Base-by-base conservation (phyloP, 2,113 vertebrate species). In the Montifringilla adamsi region DNA sequence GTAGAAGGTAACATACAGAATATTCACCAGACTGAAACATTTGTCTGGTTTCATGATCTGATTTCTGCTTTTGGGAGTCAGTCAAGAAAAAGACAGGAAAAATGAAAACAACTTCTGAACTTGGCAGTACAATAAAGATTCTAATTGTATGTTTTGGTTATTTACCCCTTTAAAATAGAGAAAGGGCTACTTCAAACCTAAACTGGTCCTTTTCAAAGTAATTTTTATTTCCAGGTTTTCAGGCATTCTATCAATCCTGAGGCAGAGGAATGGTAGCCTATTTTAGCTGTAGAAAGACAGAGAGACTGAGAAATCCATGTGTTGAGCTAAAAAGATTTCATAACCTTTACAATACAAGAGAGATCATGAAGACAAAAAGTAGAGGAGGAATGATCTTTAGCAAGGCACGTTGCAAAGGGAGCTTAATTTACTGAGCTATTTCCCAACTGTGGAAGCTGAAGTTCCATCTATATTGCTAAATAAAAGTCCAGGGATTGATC, bases 371-470 rank as follows among this genome's bases (percentile, higher is more conserved):
- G 26, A 79, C 37, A 64, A 85, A 89, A 91, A 53, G 11, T 37
- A 63, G 21, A 14, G 5, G n/a, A 55, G 23, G 37, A 80, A 7
- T 80, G 56, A 81, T 60, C 27, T 76, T 85, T 60, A 87, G 33
- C 37, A 68, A 80, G 81, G 14, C 64, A 90, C 20, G 56, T 93
- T 50, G 1, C 75, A 92, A 86, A 80, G 30, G 59, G 47, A 79
- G 7, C 43, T 80, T 78, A 86, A 84, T 87, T 96, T 93, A 90
- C 60, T 56, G 47, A 93, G 35, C 13, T 77, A 21, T 88, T 96
- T 93, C 82, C 56, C 47, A 84, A n/a, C 23, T 37, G 33, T 55
- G 44, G 64, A 78, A 84, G 69, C 35, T 92, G 83, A 90, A 76
- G 59, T 86, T 95, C 75, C 70, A 88, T 58, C 52, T 86, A 17